Percentiles rank a stretch among this genome's conserved stretches.
These are phyloP conservation scores for Didymodactylos carnosus DNA, from an alignment of 2,888 invertebrate species.

Conservation along the genomic window DNA sequence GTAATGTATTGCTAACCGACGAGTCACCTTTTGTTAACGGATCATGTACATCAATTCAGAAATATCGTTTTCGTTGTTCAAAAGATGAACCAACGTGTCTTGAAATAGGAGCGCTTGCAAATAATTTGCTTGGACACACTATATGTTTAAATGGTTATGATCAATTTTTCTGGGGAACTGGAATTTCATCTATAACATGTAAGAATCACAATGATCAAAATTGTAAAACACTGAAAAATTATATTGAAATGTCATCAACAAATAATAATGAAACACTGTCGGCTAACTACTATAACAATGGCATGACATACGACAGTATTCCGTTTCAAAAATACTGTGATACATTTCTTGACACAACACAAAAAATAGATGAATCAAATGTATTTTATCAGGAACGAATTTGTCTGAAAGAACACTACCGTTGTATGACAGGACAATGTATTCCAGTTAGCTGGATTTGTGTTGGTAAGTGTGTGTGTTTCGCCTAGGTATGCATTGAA, in stretches of 20 bases:
- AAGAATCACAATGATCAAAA: background rate
- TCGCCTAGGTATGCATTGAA: too few species aligned
- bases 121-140: too few species aligned
- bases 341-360: too few species aligned
- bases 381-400: too few species aligned
- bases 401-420: too few species aligned
- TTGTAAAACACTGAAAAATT: background rate
- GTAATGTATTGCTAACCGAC: background rate
- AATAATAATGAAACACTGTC: background rate
- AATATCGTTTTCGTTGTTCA: background rate
- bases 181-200: background rate
- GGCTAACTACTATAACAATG: background rate
- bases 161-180: background rate
- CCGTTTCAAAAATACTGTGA: too few species aligned
- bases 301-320: too few species aligned
- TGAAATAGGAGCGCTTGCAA: background rate
- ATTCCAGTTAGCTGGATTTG: too few species aligned
- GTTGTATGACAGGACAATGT: too few species aligned
- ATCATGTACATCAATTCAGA: background rate
- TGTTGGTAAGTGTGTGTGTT: too few species aligned
- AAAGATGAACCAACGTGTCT: background rate
- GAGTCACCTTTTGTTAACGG: background rate
- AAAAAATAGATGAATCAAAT: too few species aligned
- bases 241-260: background rate
- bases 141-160: background rate